Base-by-base conservation (phyloP, 2,797 vertebrate genomes). In the Macropodus opercularis region DNA sequence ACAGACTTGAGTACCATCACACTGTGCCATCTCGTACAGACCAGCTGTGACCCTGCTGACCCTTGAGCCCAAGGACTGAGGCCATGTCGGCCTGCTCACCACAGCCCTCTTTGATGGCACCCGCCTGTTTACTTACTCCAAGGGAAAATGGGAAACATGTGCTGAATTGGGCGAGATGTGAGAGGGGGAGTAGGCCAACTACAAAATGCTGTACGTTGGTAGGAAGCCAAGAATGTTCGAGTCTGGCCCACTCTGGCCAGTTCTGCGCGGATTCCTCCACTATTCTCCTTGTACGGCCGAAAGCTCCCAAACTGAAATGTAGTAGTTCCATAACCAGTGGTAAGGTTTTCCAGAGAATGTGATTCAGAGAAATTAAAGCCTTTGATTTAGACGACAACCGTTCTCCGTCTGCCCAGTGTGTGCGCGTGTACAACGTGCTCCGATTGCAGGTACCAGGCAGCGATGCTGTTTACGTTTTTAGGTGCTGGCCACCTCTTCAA, bases 71-170 rank as follows among this genome's bases (percentile, higher is more conserved):
- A 43, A 67, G 56, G 70, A 62, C 74, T 59, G 68, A 68, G 74
- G 63, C 63, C 63, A 53, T 5, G 35, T 55, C 18, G 1, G 55
- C 40, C 61, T 78, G 67, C 68, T 74, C 65, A 61, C 79, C 75
- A 56, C 76, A 69, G 63, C 57, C 15, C n/a, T 73, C 72, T 89
- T 84, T 87, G 87, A 90, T 81, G 82, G 79, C 68, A 87, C 72
- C 74, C 63, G 74, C 66, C 74, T 44, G 76, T 85, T 85, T 79
- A 80, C 85, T 80, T 77, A 76, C 69, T 88, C 80, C 72, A 60
- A 73, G 35, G 59, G 70, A 85, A 86, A 89, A 90, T 87, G 81
- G 80, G 75, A 89, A 90, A 86, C 87, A 88, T 83, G 87, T 90
- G 87, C 50, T 36, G 77, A 67, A 67, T 72, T 80, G 86, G 84